These are phyloP conservation scores for Bostrychus sinensis DNA, from an alignment of 2,113 vertebrate species.

Conservation along the genomic window DNA sequence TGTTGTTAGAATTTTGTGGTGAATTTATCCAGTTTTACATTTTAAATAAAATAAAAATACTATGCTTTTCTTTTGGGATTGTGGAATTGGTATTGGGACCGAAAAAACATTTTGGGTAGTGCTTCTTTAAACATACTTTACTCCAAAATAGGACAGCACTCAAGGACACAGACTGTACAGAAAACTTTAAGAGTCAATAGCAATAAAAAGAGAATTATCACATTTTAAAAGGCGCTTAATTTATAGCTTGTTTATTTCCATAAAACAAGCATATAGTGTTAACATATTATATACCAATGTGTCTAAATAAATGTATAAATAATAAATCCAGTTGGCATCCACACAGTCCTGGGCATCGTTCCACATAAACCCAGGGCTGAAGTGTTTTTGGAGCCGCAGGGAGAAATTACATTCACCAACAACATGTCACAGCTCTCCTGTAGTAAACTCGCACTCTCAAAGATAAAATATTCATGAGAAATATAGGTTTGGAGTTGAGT, in stretches of 20 bases:
- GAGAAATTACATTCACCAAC: neutral
- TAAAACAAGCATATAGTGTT: neutral
- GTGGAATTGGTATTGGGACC: too few relatives aligned
- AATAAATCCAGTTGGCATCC: constrained; percentile 17
- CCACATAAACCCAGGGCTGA: constrained; percentile 7
- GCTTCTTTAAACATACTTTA: neutral
- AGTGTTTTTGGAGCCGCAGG: constrained; percentile 3
- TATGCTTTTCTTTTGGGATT: too few relatives aligned
- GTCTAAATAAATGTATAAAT: constrained; percentile 19
- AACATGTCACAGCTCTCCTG: constrained; percentile 2
- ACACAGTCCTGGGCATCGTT: constrained; percentile 5
- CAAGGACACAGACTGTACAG: too few relatives aligned
- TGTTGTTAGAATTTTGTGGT: too few relatives aligned
- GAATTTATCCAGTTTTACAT: too few relatives aligned
- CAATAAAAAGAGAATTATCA: neutral
- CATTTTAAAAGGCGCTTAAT: neutral
- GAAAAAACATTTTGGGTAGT: too few relatives aligned
- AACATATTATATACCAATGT: constrained; percentile 7
- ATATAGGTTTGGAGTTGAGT: neutral
- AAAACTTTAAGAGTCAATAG: constrained; percentile 3
- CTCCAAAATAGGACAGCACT: neutral
- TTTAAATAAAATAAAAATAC: too few relatives aligned
- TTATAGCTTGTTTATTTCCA: neutral
- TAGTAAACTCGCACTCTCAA: neutral
- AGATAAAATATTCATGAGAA: constrained; percentile 13